These are phyloP conservation scores for Oryzias celebensis DNA, from an alignment of 2,113 vertebrate genomes.

Conservation along the genomic window DNA sequence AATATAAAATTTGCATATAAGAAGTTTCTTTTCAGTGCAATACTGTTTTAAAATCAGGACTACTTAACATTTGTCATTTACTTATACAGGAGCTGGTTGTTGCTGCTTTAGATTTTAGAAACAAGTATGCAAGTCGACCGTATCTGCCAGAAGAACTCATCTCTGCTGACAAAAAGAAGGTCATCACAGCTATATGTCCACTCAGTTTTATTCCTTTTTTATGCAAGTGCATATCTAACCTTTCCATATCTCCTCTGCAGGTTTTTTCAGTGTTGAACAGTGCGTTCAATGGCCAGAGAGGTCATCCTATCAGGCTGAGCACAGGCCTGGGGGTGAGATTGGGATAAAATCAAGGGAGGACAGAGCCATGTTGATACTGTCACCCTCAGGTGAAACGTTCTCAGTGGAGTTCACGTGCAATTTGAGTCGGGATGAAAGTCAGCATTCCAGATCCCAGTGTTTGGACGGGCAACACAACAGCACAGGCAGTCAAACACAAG, in stretches of 20 bases:
- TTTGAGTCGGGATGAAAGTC: constrained; percentile 72
- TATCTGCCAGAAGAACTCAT: constrained; percentile 84
- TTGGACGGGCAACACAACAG: constrained; percentile 9
- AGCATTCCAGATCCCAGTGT: background rate
- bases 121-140: constrained; percentile 77
- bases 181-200: constrained; percentile 39
- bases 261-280: constrained; percentile 63
- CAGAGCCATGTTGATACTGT: constrained; percentile 75
- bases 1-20: no score
- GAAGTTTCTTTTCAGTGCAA: no score
- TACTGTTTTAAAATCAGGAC: no score
- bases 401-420: constrained; percentile 83
- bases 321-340: constrained; percentile 59
- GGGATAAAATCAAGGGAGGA: constrained; percentile 81
- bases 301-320: constrained; percentile 30
- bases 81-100: constrained; percentile 75
- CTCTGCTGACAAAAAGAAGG: constrained; percentile 77
- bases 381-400: constrained; percentile 81
- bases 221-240: background rate
- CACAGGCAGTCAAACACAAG: background rate
- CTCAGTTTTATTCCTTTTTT: background rate
- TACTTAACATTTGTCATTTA: background rate
- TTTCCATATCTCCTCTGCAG: constrained; percentile 58
- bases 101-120: constrained; percentile 84
- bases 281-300: constrained; percentile 80